Conservation (phyloP, 2,888 invertebrate species). For the Drosophila diplacantha region DNA sequence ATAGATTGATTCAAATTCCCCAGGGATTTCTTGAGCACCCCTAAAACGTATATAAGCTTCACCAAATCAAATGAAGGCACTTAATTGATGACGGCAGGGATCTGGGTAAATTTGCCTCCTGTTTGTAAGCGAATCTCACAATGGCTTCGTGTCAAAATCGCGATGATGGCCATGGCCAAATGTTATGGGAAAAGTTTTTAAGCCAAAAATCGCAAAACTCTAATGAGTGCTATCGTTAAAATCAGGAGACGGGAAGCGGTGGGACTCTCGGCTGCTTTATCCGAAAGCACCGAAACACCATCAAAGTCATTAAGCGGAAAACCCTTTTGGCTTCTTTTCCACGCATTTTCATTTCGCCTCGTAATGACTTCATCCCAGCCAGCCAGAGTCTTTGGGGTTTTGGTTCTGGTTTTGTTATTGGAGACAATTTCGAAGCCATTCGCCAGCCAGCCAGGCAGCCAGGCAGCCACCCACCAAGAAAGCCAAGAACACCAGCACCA, state of each 20-base stretch:
- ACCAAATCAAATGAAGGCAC: slow-evolving; percentile 16
- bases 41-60: neutral
- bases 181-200: slow-evolving; percentile 62
- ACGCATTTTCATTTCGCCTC: slow-evolving; percentile 60
- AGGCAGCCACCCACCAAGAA: slow-evolving; percentile 25
- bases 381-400: slow-evolving; percentile 47
- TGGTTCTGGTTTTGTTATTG: slow-evolving; percentile 41
- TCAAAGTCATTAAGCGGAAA: slow-evolving; percentile 66
- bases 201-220: slow-evolving; percentile 57
- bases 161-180: slow-evolving; percentile 53
- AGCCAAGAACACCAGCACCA: slow-evolving; percentile 31
- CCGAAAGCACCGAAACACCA: slow-evolving; percentile 23
- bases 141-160: slow-evolving; percentile 41
- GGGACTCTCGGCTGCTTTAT: slow-evolving; percentile 28
- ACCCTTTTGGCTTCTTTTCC: slow-evolving; percentile 63
- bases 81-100: slow-evolving; percentile 19
- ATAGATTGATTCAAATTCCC: neutral
- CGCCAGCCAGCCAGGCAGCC: slow-evolving; percentile 21
- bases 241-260: slow-evolving; percentile 42
- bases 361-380: slow-evolving; percentile 67
- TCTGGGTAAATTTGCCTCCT: slow-evolving; percentile 15
- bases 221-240: slow-evolving; percentile 64
- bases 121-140: slow-evolving; percentile 17
- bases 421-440: slow-evolving; percentile 67
- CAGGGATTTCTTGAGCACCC: too few species aligned